Evolutionary conservation across 2,888 invertebrate species (phyloP), one percentile per base, ranked within the genome.

Genomic region (Hyposoter didymator): DNA sequence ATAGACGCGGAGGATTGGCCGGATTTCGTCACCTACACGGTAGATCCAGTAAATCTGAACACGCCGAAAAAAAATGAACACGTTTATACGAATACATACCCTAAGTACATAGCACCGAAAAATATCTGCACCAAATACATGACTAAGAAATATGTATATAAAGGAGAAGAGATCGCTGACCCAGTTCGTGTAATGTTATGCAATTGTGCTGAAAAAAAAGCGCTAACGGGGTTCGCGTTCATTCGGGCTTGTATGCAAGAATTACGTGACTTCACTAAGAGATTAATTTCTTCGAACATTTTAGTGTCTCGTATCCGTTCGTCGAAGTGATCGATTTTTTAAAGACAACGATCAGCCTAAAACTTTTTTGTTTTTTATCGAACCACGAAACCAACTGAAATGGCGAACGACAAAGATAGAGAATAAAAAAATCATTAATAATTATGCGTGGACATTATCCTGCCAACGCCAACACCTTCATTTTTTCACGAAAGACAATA

Each of bases 161-260:
- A 78, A 39, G 39, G 17, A 74, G 73, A 39, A 59, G 49, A 64
- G 69, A 78, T 85, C 78, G 83, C 83, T 84, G 90, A 89, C 90
- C 91, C 85, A 90, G 80, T 90, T 90, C 86, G 86, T 87, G 87
- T 90, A 90, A 90, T 90, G 88, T 91, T 91, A 91, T 91, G 91
- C 89, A 91, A 91, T 87, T 85, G 90, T 91, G 90, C 87, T 90
- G 86, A 90, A 88, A 86, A 88, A 89, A 88, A 87, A 66, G 80
- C 76, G 66, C 88, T 90, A 89, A 90, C 90, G 89, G 45, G 35
- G 89, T 73, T 79, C 80, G 43, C 80, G 47, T 49, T 76, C 69
- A 67, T 81, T 73, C 84, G 84, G 70, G 76, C 86, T 87, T 49
- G 14, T 47, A 66, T 76, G 86, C 67, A 78, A 79, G 74, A 81